Evolutionary conservation across 2,888 invertebrate genomes (phyloP).

Genomic region (Agonum fuliginosum): DNA sequence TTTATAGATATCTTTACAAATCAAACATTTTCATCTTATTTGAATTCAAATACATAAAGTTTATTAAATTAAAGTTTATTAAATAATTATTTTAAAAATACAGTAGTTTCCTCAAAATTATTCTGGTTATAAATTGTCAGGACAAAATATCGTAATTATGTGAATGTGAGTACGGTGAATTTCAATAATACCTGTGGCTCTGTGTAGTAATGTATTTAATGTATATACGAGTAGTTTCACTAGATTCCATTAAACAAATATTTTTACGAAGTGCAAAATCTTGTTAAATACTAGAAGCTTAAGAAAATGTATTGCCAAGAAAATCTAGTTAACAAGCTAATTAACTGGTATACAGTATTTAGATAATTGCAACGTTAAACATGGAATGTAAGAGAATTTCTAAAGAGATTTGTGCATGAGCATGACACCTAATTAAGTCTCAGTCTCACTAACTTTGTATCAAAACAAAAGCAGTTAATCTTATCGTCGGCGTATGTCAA

Average conservation of each 20-base stretch:
- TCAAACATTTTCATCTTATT: no score
- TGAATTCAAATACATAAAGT: no score
- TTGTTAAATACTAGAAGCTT: neutral
- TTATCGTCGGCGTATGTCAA: neutral
- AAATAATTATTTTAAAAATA: no score
- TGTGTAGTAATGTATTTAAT: no score
- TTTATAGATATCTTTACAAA: no score
- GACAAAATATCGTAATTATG: no score
- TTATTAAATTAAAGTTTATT: no score
- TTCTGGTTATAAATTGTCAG: no score
- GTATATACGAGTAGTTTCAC: no score
- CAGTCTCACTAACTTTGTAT: neutral
- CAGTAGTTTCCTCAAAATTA: no score
- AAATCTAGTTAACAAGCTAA: constrained; percentile 6
- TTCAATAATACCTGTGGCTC: no score
- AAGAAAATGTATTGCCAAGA: neutral
- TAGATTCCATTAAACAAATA: neutral
- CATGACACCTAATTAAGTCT: constrained; percentile 5
- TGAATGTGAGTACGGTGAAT: no score
- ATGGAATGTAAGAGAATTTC: constrained; percentile 11
- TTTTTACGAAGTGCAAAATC: neutral
- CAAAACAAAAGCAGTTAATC: neutral
- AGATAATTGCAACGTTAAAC: constrained; percentile 11
- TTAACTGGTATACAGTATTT: neutral
- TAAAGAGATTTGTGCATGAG: neutral